phyloP scores from a whole-genome alignment of 53 echinoderm and acorn worm species.

The Mesocentrotus franciscanus region DNA sequence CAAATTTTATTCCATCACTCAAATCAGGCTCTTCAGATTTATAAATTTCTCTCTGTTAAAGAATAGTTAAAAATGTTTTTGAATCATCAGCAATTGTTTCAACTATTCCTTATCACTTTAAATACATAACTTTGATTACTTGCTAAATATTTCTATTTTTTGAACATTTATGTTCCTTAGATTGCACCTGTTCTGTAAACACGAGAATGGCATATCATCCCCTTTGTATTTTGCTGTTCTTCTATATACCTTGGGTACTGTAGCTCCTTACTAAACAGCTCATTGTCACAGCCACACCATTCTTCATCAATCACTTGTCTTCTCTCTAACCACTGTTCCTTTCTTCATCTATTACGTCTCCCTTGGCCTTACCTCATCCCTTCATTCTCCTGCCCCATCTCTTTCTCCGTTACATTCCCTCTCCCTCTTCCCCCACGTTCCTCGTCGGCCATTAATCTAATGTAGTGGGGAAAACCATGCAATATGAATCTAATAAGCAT shows the following conservation, averaged over 20 bases:
- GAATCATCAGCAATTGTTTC: too few species aligned
- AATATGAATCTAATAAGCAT: slow-evolving; percentile 42
- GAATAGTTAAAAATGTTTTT: too few species aligned
- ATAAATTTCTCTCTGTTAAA: too few species aligned
- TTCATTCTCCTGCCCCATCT: neutral
- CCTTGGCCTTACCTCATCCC: neutral
- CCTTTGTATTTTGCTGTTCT: neutral
- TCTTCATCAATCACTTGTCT: neutral
- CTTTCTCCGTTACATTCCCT: neutral
- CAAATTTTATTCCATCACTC: too few species aligned
- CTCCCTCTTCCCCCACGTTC: slow-evolving; percentile 19
- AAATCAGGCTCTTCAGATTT: too few species aligned
- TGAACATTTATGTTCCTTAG: too few species aligned
- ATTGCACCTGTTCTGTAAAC: neutral
- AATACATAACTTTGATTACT: too few species aligned
- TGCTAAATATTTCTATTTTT: too few species aligned
- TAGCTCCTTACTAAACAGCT: neutral
- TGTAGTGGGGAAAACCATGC: slow-evolving; percentile 45
- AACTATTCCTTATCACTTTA: too few species aligned
- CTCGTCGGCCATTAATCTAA: slow-evolving; percentile 51
- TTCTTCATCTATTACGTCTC: neutral
- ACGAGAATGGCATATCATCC: neutral
- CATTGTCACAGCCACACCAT: neutral
- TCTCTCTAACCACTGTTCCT: neutral
- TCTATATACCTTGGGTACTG: neutral